These are phyloP conservation scores for Echeneis naucrates DNA, from an alignment of 2,797 vertebrate genomes.

Conservation along the genomic window DNA sequence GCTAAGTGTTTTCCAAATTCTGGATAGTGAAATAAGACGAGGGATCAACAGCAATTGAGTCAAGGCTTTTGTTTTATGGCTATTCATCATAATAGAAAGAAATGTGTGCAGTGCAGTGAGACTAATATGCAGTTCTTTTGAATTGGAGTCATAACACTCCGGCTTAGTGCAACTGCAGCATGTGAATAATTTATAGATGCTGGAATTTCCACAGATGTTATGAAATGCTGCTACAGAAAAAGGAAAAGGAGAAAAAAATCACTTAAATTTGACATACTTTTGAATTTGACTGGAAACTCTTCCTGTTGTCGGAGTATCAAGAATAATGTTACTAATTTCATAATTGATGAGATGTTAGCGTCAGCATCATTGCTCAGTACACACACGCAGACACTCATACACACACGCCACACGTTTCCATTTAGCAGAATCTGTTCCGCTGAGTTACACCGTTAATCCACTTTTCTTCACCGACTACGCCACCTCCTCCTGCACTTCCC, in stretches of 20 bases:
- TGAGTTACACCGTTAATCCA: slow-evolving; percentile 53
- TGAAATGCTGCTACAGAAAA: slow-evolving; percentile 29
- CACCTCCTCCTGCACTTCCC: slow-evolving; percentile 30
- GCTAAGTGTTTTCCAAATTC: slow-evolving; percentile 50
- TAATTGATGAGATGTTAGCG: slow-evolving; percentile 35
- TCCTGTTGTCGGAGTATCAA: slow-evolving; percentile 10
- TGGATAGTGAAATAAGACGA: slow-evolving; percentile 38
- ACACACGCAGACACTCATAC: slow-evolving; percentile 14
- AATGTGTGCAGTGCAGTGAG: slow-evolving; percentile 55
- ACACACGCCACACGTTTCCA: neutral
- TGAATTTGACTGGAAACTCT: slow-evolving; percentile 47
- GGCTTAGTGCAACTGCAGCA: slow-evolving; percentile 50
- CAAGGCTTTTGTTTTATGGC: slow-evolving; percentile 57
- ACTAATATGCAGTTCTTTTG: slow-evolving; percentile 63
- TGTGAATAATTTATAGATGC: slow-evolving; percentile 70
- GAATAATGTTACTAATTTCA: slow-evolving; percentile 27
- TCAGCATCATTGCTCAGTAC: neutral
- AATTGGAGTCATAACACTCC: slow-evolving; percentile 56
- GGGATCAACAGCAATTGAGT: slow-evolving; percentile 52
- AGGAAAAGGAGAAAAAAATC: too few species aligned
- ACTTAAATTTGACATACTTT: slow-evolving; percentile 29
- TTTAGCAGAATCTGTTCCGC: slow-evolving; percentile 42
- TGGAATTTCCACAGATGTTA: slow-evolving; percentile 31
- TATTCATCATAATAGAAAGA: slow-evolving; percentile 47
- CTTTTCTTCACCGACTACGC: slow-evolving; percentile 23